Base-by-base conservation (phyloP, 2,888 invertebrate genomes). In the Dusona sp. region DNA sequence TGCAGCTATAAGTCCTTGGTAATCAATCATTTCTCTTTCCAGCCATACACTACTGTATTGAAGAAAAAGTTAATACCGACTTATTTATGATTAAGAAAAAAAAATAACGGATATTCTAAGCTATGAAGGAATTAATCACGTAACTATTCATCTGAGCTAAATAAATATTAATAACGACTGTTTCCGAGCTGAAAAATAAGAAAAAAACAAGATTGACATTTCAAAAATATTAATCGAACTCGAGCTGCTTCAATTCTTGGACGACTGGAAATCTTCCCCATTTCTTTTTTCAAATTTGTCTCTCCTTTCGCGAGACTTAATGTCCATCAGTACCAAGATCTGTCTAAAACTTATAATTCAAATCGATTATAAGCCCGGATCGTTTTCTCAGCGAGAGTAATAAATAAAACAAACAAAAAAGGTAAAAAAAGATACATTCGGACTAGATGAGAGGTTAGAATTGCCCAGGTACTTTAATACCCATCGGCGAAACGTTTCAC, bases 401-500 rank as follows among this genome's bases (percentile, higher is more conserved):
- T 61, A 16, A 61, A 61, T 61, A 29, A 61, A 61, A 61, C 29
- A 16, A 29, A 13, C 51, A 22, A 65, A 25, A 72, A 73, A 33
- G 13, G 13, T 42, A 19, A 51, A 65, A 33, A 57, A 33, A 22
- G n/a, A n/a, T n/a, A n/a, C 13, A 73, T 72, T 45, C 70, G 36
- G 74, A 68, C 19, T 67, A 45, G 38, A 77, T 65, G 64, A 61
- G 65, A 75, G 72, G 54, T 25, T 64, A 25, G 68, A 74, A 82
- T 75, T 75, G 74, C 74, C 74, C 74, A 68, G 74, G 78, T 70
- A 75, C 79, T 65, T 83, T 81, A 65, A 82, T 86, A 88, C 81
- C 85, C 88, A 86, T 83, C 84, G 88, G 88, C 85, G 83, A 85
- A 87, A 83, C 88, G 87, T 88, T 88, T 88, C 87, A 85, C 88